Evolutionary conservation across 2,797 vertebrate species (phyloP).

Genomic region (Mormyrops attenuatus): DNA sequence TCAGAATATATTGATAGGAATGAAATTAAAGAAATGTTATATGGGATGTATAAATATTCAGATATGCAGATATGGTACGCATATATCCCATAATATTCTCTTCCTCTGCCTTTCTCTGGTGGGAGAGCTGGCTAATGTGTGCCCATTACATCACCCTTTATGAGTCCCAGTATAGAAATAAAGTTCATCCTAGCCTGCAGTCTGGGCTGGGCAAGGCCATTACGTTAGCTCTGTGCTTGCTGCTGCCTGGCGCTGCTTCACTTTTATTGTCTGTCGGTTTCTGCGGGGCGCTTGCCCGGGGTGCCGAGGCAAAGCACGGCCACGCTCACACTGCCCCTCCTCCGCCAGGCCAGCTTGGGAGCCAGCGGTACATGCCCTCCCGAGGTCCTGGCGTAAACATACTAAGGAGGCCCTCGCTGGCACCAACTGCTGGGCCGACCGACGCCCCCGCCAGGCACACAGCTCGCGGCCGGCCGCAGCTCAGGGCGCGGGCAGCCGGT

Average conservation of each 20-base stretch:
- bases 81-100: background rate
- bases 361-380: slow-evolving; percentile 33
- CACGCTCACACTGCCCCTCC: background rate
- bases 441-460: slow-evolving; percentile 69
- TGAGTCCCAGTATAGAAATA: slow-evolving; percentile 20
- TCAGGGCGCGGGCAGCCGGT: slow-evolving; percentile 59
- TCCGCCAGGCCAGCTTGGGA: background rate
- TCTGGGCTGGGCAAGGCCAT: slow-evolving; percentile 17
- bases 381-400: slow-evolving; percentile 62
- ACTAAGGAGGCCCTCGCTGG: slow-evolving; percentile 57
- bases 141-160: slow-evolving; percentile 22
- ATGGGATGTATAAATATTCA: slow-evolving; percentile 8
- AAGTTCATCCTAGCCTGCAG: slow-evolving; percentile 26
- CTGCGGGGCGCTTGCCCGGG: background rate
- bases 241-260: slow-evolving; percentile 30
- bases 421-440: background rate
- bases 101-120: background rate
- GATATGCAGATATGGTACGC: background rate
- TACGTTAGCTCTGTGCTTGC: slow-evolving; percentile 20
- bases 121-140: background rate
- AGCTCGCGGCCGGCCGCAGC: slow-evolving; percentile 63
- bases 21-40: slow-evolving; percentile 13
- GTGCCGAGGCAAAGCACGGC: background rate
- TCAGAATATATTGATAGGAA: background rate
- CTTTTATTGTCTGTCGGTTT: background rate